Base-by-base conservation (phyloP, 1,140 invertebrate genomes). In the Ptiloglossa arizonensis region DNA sequence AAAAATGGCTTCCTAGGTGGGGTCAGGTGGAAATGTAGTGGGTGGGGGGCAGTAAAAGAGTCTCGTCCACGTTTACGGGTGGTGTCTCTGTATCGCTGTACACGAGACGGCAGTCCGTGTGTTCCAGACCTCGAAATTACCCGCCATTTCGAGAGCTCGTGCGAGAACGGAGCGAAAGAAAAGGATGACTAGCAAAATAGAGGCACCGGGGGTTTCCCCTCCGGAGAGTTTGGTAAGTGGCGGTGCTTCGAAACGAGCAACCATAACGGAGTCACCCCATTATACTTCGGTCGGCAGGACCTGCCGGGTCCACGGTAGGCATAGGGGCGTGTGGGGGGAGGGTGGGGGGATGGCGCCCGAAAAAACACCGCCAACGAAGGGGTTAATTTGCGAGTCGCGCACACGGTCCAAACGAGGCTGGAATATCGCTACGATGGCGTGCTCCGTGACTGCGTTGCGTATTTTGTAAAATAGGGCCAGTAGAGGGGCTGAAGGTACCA, bases 121-220 rank as follows among this genome's bases (percentile, higher is more conserved):
- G 19, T 32, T 38, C 52, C 24, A 56, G 62, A 69, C 75, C 76
- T 79, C 67, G 62, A 70, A 83, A 83, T 80, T 79, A 50, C 46
- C 69, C 63, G 48, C 22, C 48, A 62, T 83, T 83, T 83, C 32
- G 60, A 46, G 64, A 8, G 22, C 44, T 46, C 50, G 68, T 46
- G 32, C 57, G 70, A 24, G 59, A n/a, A n/a, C 32, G 72, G 13
- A 69, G 22, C 19, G 24, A 19, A 63, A 52, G 75, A 84, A 70
- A 72, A 71, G 60, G 70, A 71, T 63, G 66, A 84, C 76, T 83
- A 38, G 82, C 41, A 54, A 69, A 82, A 72, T 68, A 83, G 38
- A 15, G 62, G 52, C 35, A n/a, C 50, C 32, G 60, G 13, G 17
- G 13, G 22, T 3, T 77, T 76, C 66, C 81, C 82, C 62, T 80